A percentile compares a stretch with the other conserved stretches of the same genome.
phyloP scores from a whole-genome alignment of 1,140 invertebrate genomes.

The Dinoponera quadriceps region DNA sequence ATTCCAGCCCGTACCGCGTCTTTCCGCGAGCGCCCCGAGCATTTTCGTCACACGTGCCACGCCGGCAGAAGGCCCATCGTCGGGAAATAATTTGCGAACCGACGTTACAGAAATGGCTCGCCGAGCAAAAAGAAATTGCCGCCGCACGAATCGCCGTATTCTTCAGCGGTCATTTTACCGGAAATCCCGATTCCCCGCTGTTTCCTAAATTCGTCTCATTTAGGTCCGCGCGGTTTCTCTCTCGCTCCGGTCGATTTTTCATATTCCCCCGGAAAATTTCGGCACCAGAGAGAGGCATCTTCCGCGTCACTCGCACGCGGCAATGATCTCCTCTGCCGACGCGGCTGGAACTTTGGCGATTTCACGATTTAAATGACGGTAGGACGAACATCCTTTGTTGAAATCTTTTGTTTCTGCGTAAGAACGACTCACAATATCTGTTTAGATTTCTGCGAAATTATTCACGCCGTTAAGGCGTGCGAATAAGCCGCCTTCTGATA shows the following conservation, averaged over 20 bases:
- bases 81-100: constrained; percentile 59
- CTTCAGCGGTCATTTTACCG: constrained; percentile 34
- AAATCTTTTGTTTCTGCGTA: not conserved
- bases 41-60: constrained; percentile 59
- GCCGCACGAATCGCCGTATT: constrained; percentile 19
- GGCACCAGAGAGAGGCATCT: no score
- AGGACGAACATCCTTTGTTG: not conserved
- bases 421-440: no score
- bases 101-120: constrained; percentile 17
- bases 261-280: not conserved
- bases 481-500: not conserved
- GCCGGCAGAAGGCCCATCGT: constrained; percentile 16
- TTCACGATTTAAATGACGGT: not conserved
- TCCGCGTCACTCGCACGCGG: not conserved
- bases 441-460: not conserved
- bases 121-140: constrained; percentile 44
- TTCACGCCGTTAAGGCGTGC: not conserved
- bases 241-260: not conserved
- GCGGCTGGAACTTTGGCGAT: not conserved
- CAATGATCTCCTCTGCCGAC: not conserved
- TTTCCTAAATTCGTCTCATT: constrained; percentile 25
- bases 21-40: constrained; percentile 23
- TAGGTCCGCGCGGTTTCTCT: not conserved
- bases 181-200: constrained; percentile 6
- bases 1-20: constrained; percentile 44